These are phyloP conservation scores for Cantharis lateralis DNA, from an alignment of 2,888 invertebrate genomes.

Conservation along the genomic window DNA sequence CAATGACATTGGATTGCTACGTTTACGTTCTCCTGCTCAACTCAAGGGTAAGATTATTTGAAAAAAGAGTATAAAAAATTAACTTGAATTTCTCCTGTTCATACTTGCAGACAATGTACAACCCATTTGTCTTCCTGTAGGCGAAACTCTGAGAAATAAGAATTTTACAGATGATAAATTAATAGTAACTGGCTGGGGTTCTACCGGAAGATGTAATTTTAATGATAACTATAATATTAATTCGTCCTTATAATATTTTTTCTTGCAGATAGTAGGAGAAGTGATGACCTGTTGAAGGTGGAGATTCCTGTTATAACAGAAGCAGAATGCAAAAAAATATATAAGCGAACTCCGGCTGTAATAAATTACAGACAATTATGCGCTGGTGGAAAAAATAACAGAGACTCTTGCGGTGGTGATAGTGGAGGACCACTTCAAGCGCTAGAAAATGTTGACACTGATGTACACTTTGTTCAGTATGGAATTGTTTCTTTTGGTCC, in stretches of 20 bases:
- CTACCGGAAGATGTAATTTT: conserved; percentile 62
- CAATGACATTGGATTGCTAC: conserved; percentile 64
- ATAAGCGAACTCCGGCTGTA: conserved; percentile 37
- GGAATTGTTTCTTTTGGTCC: conserved; percentile 59
- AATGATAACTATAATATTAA: not conserved
- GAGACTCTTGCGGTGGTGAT: conserved; percentile 70
- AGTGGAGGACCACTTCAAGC: conserved; percentile 67
- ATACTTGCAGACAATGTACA: conserved; percentile 49
- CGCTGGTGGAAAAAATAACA: conserved; percentile 63
- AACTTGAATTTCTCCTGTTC: not conserved
- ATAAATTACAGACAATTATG: conserved; percentile 60
- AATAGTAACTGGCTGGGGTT: conserved; percentile 77
- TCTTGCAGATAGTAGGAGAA: conserved; percentile 6
- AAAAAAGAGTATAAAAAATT: not conserved
- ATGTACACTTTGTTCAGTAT: conserved; percentile 59
- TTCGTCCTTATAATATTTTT: conserved; percentile 34
- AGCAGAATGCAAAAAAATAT: conserved; percentile 39
- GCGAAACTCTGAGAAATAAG: conserved; percentile 43
- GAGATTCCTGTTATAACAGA: conserved; percentile 45
- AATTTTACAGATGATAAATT: conserved; percentile 58
- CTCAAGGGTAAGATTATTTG: conserved; percentile 46
- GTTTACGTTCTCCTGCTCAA: conserved; percentile 53
- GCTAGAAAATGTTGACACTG: not conserved
- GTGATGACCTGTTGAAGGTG: conserved; percentile 11
- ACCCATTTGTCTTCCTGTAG: conserved; percentile 58